Percentiles rank a stretch among this genome's conserved stretches.
Conservation (phyloP, 2,797 vertebrate species). For the Mormyrus hasselquistii region DNA sequence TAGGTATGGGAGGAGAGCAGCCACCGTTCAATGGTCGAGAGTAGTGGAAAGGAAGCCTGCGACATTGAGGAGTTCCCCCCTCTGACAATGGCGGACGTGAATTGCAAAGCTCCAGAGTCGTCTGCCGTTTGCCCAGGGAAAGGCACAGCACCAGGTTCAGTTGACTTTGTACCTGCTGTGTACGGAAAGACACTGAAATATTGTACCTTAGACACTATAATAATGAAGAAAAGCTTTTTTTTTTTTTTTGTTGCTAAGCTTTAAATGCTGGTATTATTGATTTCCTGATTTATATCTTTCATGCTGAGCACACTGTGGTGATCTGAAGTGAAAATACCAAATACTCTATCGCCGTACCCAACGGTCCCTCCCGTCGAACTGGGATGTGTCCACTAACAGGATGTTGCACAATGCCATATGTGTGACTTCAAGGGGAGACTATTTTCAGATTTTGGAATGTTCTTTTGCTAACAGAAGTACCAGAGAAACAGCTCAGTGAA, state of each 20-base stretch:
- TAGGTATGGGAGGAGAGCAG: conserved; percentile 45
- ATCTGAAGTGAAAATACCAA: not conserved
- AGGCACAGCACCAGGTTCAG: conserved; percentile 49
- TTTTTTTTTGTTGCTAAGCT: conserved; percentile 36
- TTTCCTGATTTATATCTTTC: conserved; percentile 11
- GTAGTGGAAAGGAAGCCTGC: not conserved
- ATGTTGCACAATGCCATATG: conserved; percentile 26
- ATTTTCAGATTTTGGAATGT: not conserved
- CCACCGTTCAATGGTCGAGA: conserved; percentile 37
- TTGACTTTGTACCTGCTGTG: conserved; percentile 42
- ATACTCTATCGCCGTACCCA: not conserved
- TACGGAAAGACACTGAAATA: conserved; percentile 50
- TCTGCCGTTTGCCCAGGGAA: conserved; percentile 39
- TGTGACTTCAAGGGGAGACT: not conserved
- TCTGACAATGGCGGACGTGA: not conserved
- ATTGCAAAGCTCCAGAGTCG: conserved; percentile 1
- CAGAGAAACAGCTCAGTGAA: not conserved
- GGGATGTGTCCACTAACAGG: conserved; percentile 8
- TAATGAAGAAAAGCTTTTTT: conserved; percentile 51
- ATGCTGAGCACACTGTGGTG: not conserved
- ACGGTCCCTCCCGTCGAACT: not conserved
- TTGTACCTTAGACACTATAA: conserved; percentile 40
- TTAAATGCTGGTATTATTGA: conserved; percentile 13
- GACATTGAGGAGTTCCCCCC: conserved; percentile 8
- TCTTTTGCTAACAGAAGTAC: not conserved